A percentile compares a stretch with the other conserved stretches of the same genome.
phyloP scores from a whole-genome alignment of 2,113 vertebrate species.

The Athene noctua region DNA sequence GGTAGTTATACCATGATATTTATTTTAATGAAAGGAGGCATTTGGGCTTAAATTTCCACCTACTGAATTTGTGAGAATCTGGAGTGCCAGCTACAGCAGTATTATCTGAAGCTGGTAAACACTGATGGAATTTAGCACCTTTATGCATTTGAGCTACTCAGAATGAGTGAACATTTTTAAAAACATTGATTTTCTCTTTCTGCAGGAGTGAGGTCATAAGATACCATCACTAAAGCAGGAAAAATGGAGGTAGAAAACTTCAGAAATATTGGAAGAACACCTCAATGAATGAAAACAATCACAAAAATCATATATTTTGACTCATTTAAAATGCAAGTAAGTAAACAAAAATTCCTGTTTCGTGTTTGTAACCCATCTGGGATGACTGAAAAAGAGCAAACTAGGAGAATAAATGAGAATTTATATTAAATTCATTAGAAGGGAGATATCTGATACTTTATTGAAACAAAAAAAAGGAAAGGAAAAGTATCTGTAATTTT shows the following conservation, averaged over 20 bases:
- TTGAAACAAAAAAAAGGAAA: neutral
- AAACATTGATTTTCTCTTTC: neutral
- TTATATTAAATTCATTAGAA: neutral
- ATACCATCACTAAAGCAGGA: neutral
- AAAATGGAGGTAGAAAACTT: neutral
- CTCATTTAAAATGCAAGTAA: neutral
- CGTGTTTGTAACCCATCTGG: neutral
- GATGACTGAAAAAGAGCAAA: neutral
- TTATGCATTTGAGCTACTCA: neutral
- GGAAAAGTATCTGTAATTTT: neutral
- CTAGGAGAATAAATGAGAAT: neutral
- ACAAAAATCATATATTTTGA: neutral
- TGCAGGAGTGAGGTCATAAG: neutral
- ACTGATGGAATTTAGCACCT: neutral
- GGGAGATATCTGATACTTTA: neutral
- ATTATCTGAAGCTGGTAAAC: neutral
- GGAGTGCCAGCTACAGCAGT: neutral
- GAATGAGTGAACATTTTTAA: neutral
- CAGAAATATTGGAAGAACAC: neutral
- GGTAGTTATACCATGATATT: neutral
- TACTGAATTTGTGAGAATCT: neutral
- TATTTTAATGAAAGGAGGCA: neutral
- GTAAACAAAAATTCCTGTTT: neutral
- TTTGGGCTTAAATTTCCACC: neutral
- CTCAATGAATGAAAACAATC: neutral